These are phyloP conservation scores for Tenebrio molitor DNA, from an alignment of 1,140 invertebrate genomes.

Conservation along the genomic window DNA sequence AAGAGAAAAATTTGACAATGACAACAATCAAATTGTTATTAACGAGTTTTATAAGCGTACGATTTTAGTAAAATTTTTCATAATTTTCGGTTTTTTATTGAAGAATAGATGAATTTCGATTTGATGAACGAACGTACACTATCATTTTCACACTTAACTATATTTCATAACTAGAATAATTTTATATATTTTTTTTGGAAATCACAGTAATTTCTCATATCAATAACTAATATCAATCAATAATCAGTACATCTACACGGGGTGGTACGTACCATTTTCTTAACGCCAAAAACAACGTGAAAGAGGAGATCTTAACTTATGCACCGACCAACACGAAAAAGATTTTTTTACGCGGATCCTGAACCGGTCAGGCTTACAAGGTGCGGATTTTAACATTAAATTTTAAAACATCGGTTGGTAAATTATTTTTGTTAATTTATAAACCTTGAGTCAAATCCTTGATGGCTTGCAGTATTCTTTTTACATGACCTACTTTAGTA, in stretches of 20 bases:
- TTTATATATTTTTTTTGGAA: constrained; percentile 42
- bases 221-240: constrained; percentile 36
- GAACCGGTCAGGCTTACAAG: too few species aligned
- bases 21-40: constrained; percentile 7
- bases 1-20: constrained; percentile 31
- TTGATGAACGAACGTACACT: constrained; percentile 41
- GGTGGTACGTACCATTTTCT: constrained; percentile 26
- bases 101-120: constrained; percentile 49
- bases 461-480: constrained; percentile 92
- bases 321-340: neutral
- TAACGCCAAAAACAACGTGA: constrained; percentile 13
- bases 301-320: neutral
- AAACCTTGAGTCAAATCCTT: constrained; percentile 79
- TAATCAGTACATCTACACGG: constrained; percentile 48
- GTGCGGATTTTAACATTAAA: too few species aligned
- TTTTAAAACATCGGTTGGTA: constrained; percentile 1
- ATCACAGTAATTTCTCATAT: constrained; percentile 52
- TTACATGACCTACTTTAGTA: constrained; percentile 94
- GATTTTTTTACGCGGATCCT: neutral
- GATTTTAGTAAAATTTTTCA: constrained; percentile 30
- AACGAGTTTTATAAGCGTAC: constrained; percentile 40
- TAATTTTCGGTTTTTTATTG: constrained; percentile 41
- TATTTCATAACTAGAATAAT: constrained; percentile 25
- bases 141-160: constrained; percentile 32
- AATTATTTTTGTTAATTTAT: constrained; percentile 21